Evolutionary conservation across 2,113 vertebrate genomes (phyloP).

Genomic region (Gila orcuttii): DNA sequence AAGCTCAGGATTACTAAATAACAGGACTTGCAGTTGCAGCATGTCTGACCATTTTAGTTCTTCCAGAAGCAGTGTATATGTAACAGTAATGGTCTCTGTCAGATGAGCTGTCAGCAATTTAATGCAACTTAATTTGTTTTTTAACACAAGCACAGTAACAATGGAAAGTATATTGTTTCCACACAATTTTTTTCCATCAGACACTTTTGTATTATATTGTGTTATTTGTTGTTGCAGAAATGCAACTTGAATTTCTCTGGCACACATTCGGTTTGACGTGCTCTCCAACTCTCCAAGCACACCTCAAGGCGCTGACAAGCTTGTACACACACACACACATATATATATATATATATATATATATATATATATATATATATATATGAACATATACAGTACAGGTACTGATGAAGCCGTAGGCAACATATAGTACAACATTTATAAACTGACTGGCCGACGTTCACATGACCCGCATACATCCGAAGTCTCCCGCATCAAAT

Average conservation of each 20-base stretch:
- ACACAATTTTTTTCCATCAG: neutral
- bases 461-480: neutral
- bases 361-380: too few species aligned
- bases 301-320: neutral
- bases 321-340: too few species aligned
- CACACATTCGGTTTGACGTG: neutral
- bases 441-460: neutral
- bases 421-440: neutral
- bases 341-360: too few species aligned
- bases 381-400: neutral
- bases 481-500: neutral
- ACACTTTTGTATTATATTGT: neutral
- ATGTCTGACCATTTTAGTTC: conserved; percentile 2
- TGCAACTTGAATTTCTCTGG: neutral
- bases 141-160: neutral
- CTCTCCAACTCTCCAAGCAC: neutral
- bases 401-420: neutral
- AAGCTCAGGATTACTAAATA: neutral
- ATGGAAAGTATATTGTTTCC: neutral
- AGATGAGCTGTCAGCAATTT: too few species aligned
- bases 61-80: neutral
- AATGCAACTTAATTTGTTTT: neutral
- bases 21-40: neutral
- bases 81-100: conserved; percentile 3
- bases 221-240: neutral